Evolutionary conservation across 2,888 invertebrate genomes (phyloP).

Genomic region (Callinectes sapidus): DNA sequence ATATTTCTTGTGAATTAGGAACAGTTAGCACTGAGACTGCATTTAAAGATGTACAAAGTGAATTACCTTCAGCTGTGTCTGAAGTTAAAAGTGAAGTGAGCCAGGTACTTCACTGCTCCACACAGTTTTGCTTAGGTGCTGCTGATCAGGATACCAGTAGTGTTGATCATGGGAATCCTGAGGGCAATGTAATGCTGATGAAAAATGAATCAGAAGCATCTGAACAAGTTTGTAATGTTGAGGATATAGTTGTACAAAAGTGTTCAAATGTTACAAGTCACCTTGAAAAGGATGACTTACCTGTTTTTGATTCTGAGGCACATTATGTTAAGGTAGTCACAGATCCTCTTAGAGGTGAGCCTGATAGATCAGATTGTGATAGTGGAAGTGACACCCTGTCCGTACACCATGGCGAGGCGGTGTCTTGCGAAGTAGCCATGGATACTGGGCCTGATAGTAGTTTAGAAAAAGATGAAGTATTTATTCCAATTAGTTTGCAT

Average conservation of each 20-base stretch:
- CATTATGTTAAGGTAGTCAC: slow-evolving; percentile 28
- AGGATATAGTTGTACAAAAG: slow-evolving; percentile 28
- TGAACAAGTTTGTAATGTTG: slow-evolving; percentile 34
- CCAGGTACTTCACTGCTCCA: slow-evolving; percentile 47
- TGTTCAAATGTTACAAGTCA: slow-evolving; percentile 20
- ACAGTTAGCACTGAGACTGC: slow-evolving; percentile 53
- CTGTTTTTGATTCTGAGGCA: slow-evolving; percentile 9
- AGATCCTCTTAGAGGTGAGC: slow-evolving; percentile 9
- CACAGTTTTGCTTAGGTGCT: slow-evolving; percentile 41
- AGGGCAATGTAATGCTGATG: slow-evolving; percentile 30
- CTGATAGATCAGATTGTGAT: background rate
- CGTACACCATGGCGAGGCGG: background rate
- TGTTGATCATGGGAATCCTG: slow-evolving; percentile 22
- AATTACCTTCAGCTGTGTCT: slow-evolving; percentile 55
- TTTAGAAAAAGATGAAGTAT: slow-evolving; percentile 44
- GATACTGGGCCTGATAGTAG: slow-evolving; percentile 38
- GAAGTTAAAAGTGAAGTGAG: slow-evolving; percentile 54
- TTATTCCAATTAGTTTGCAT: slow-evolving; percentile 34
- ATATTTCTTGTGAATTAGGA: slow-evolving; percentile 50
- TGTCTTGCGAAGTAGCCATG: background rate
- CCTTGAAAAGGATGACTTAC: slow-evolving; percentile 39
- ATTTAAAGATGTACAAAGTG: slow-evolving; percentile 60
- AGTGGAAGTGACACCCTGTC: background rate
- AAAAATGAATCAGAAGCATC: slow-evolving; percentile 4
- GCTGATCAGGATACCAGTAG: slow-evolving; percentile 2